Evolutionary conservation across 2,888 invertebrate species (phyloP), one percentile per base, ranked within the genome.

Genomic region (Xanthia togata): DNA sequence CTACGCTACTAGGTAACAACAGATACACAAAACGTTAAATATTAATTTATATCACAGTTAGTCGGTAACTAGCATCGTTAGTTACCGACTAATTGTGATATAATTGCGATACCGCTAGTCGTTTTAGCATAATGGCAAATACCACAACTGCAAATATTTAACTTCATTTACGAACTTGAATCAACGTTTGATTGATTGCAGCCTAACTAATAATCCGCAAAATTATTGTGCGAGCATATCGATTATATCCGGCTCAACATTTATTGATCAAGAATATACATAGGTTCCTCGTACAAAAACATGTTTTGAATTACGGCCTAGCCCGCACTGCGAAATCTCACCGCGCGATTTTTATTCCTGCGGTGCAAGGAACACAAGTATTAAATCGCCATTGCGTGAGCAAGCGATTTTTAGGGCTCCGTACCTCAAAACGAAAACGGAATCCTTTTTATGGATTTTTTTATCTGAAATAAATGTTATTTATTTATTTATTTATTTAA

Each of bases 181-280:
- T 5, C 26, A 44, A 47, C 4, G 35, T 76, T 64, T 57, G n/a
- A 77, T 57, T 47, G 44, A 65, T 65, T 57, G 38, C 14, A 14
- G 2, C 20, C 20, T 31, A 59, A 59, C 14, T 20, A 57, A 77
- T 76, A 47, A 41, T 57, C 23, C 1, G 53, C 23, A 64, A 26
- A 50, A 47, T 44, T 26, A 17, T 57, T 1, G 3, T 26, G 17
- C 35, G 4, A 63, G 9, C 31, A 12, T 69, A 35, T 20, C 6
- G 20, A 38, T 35, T 63, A n/a, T 9, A 53, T 35, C 57, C 23
- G 53, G 12, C 23, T 20, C 4, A 4, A 31, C 23, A 26, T 53
- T 53, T 47, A 2, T 50, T 62, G 17, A 64, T 63, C 64, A 38
- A 63, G 4, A 44, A 26, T 55, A 23, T 26, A 41, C 5, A 17